Evolutionary conservation across 2,113 vertebrate species (phyloP).

Genomic region (Rhadina sibilatrix): DNA sequence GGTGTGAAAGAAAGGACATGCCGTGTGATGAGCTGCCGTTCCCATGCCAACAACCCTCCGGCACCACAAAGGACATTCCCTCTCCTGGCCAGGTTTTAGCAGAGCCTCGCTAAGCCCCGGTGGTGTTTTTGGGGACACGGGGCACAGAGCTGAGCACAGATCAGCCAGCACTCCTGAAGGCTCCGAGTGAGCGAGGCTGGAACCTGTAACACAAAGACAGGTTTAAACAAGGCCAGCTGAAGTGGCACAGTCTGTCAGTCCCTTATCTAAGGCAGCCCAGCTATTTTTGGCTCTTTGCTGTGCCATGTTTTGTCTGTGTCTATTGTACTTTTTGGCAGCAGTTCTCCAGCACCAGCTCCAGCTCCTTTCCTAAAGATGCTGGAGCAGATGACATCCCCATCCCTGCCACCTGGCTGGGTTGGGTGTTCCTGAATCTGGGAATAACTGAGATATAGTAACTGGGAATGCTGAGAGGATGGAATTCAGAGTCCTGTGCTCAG

Average conservation of each 20-base stretch:
- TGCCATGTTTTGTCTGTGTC: neutral
- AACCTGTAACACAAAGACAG: neutral
- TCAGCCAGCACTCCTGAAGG: neutral
- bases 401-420: neutral
- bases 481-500: neutral
- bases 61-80: neutral
- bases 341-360: neutral
- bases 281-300: neutral
- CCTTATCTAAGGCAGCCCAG: neutral
- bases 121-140: fast-evolving
- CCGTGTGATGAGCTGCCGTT: neutral
- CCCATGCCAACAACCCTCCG: constrained; percentile 16
- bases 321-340: neutral
- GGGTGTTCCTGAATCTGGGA: neutral
- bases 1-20: neutral
- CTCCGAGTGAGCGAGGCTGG: neutral
- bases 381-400: neutral
- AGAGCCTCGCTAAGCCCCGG: neutral
- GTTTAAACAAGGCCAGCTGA: neutral
- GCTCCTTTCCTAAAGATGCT: neutral
- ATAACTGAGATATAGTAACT: too few species aligned
- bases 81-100: neutral
- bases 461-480: neutral
- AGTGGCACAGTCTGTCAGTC: neutral
- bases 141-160: neutral